Percentiles rank a stretch among this genome's conserved stretches.
phyloP scores from a whole-genome alignment of 2,797 vertebrate species.

The Otus scops region DNA sequence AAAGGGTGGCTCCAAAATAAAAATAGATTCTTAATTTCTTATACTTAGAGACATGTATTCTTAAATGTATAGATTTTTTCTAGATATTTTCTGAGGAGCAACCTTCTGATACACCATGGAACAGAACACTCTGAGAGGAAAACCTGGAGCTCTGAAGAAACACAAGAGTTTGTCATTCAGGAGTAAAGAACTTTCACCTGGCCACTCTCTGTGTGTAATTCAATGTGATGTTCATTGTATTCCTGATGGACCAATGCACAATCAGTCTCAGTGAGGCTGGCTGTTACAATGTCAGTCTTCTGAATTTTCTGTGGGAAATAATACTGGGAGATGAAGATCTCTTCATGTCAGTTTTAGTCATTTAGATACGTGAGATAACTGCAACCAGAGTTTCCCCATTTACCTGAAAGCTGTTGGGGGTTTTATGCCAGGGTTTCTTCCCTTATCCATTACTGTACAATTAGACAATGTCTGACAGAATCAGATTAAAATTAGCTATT shows the following conservation, averaged over 20 bases:
- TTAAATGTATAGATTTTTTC: not conserved
- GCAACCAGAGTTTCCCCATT: not conserved
- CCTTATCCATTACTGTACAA: not conserved
- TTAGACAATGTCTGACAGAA: not conserved
- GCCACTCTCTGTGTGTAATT: not conserved
- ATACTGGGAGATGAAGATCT: not conserved
- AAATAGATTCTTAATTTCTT: not conserved
- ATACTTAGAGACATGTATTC: not conserved
- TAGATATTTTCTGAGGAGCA: not conserved
- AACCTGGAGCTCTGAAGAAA: not conserved
- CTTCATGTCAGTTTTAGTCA: not conserved
- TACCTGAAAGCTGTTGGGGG: not conserved
- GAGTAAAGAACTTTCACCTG: not conserved
- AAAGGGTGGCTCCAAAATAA: not conserved
- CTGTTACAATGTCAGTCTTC: not conserved
- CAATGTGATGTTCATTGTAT: not conserved
- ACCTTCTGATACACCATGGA: not conserved
- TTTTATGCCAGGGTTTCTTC: not conserved
- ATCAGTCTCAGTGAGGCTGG: not conserved
- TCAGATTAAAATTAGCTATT: conserved; percentile 4
- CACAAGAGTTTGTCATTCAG: not conserved
- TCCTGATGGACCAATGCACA: not conserved
- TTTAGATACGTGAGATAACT: not conserved
- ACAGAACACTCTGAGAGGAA: not conserved
- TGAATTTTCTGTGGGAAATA: not conserved